Percentiles rank a stretch among this genome's conserved stretches.
These are phyloP conservation scores for Geodia barretti DNA, from an alignment of 37 sponge, comb jelly and placozoan species.

Conservation along the genomic window DNA sequence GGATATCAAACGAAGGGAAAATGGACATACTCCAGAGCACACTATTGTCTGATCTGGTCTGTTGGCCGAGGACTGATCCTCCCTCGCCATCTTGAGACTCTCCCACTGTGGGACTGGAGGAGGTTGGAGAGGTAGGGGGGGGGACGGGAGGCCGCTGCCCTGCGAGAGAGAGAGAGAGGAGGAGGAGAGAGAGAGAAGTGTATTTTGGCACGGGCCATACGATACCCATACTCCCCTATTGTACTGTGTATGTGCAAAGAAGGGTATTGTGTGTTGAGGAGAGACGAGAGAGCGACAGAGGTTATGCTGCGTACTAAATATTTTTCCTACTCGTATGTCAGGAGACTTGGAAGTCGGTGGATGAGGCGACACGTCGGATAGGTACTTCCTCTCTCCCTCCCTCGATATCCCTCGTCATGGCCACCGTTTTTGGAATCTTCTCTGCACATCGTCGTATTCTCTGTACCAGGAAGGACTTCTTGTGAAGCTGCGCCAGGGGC, in stretches of 20 bases:
- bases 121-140: background rate
- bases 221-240: too few species aligned
- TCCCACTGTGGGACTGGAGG: background rate
- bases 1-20: too few species aligned
- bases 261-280: background rate
- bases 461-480: conserved; percentile 45
- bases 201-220: too few species aligned
- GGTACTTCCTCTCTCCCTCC: background rate
- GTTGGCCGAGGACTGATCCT: background rate
- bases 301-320: background rate
- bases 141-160: background rate
- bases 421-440: conserved; percentile 48
- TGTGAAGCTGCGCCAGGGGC: background rate
- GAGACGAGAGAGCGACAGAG: background rate
- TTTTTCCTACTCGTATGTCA: conserved; percentile 63
- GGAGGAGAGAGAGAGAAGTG: background rate
- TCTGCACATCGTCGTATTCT: conserved; percentile 52
- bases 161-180: background rate
- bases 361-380: conserved; percentile 54
- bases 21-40: too few species aligned
- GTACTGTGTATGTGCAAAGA: too few species aligned
- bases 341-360: conserved; percentile 67
- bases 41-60: too few species aligned
- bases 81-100: too few species aligned
- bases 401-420: conserved; percentile 21